Evolutionary conservation across 2,797 vertebrate genomes (phyloP).

Genomic region (Argya squamiceps): DNA sequence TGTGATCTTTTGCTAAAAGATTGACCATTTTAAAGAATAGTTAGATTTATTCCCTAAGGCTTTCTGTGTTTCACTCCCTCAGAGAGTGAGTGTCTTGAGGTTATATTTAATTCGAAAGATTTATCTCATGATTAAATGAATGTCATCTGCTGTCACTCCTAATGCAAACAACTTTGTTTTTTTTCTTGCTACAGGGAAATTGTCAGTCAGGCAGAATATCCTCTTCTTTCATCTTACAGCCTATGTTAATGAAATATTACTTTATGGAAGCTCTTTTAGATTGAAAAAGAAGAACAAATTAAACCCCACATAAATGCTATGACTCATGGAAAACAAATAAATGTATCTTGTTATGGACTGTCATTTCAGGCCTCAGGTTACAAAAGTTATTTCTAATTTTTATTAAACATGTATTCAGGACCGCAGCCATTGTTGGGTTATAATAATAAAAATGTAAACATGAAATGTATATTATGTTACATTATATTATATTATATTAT

Average conservation of each 20-base stretch:
- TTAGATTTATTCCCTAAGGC: background rate
- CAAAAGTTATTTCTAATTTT: slow-evolving; percentile 14
- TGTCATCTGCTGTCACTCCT: background rate
- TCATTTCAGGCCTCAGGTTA: background rate
- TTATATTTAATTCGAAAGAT: background rate
- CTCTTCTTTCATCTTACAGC: background rate
- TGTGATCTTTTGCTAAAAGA: background rate
- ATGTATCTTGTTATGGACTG: background rate
- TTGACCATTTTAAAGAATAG: background rate
- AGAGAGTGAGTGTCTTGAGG: background rate
- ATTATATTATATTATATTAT: no score
- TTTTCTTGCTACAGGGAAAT: background rate
- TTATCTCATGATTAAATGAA: background rate
- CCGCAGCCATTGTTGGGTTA: background rate
- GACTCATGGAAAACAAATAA: slow-evolving; percentile 25
- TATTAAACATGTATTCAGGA: background rate
- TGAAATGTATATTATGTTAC: no score
- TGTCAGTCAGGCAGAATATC: background rate
- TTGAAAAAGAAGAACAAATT: background rate
- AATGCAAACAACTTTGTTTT: background rate
- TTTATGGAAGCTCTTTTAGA: background rate
- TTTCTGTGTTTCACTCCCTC: background rate
- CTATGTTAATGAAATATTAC: background rate
- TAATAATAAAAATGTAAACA: background rate
- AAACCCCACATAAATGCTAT: background rate